Percentiles rank a stretch among this genome's conserved stretches.
Evolutionary conservation across 2,888 invertebrate species (phyloP).

Genomic region (Orthonychiurus folsomi): DNA sequence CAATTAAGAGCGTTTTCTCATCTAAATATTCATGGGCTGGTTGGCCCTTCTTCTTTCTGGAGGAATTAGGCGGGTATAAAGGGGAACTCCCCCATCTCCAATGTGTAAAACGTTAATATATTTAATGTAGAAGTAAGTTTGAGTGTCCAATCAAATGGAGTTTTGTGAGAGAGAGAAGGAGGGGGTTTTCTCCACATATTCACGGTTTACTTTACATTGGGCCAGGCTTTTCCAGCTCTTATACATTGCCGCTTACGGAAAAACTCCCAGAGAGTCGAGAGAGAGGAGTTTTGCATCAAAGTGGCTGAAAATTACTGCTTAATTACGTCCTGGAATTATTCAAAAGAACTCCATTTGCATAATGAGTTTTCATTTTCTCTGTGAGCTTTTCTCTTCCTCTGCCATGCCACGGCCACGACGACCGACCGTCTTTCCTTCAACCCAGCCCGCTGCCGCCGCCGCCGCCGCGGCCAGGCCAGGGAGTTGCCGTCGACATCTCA

Average conservation of each 20-base stretch:
- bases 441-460: neutral
- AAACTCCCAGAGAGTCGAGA: neutral
- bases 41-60: neutral
- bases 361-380: slow-evolving; percentile 40
- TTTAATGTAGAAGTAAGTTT: neutral
- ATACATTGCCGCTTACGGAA: too few species aligned
- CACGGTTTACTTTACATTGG: too few species aligned
- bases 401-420: neutral
- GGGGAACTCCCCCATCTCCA: too few species aligned
- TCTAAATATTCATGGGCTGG: neutral
- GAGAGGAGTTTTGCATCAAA: slow-evolving; percentile 34
- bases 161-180: neutral
- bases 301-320: slow-evolving; percentile 41
- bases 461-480: neutral
- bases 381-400: neutral
- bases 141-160: neutral
- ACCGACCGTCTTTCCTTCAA: neutral
- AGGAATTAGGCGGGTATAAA: neutral
- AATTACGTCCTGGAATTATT: slow-evolving; percentile 41
- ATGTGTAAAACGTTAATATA: neutral
- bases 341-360: slow-evolving; percentile 42
- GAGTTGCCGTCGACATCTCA: neutral
- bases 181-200: too few species aligned
- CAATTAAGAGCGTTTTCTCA: neutral
- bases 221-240: too few species aligned